Percentiles rank a stretch among this genome's conserved stretches.
phyloP scores from a whole-genome alignment of 2,797 vertebrate genomes.

The Lagorchestes hirsutus region DNA sequence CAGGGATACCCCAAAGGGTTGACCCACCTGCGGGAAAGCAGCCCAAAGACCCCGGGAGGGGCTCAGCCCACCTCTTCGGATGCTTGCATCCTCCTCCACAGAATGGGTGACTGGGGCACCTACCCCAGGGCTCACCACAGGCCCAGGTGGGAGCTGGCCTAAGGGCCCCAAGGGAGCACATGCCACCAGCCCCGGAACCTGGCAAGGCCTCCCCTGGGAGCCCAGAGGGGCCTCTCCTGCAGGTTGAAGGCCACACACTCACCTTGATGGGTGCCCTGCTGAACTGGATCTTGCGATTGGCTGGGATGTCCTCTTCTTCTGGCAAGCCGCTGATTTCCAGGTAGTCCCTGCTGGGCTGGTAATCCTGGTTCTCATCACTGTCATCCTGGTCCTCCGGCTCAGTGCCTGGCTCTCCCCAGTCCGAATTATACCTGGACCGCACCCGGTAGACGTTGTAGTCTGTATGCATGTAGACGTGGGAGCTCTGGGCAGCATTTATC shows the following conservation, averaged over 20 bases:
- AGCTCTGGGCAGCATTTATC: constrained; percentile 83
- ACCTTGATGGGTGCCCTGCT: constrained; percentile 96
- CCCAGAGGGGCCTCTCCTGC: too few relatives aligned
- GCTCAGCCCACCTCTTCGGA: too few relatives aligned
- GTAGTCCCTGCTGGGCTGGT: constrained; percentile 93
- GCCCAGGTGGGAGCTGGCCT: too few relatives aligned
- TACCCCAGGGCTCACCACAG: too few relatives aligned
- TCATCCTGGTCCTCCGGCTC: constrained; percentile 93
- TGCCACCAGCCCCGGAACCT: too few relatives aligned
- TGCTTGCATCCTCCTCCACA: too few relatives aligned
- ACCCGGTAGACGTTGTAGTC: constrained; percentile 93
- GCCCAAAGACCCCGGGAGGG: too few relatives aligned
- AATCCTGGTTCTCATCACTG: constrained; percentile 93
- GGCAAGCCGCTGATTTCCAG: constrained; percentile 94
- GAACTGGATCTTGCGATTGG: constrained; percentile 95
- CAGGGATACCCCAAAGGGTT: too few relatives aligned
- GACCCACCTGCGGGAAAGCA: too few relatives aligned
- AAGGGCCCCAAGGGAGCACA: too few relatives aligned
- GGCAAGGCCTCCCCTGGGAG: too few relatives aligned
- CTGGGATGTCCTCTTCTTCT: constrained; percentile 93
- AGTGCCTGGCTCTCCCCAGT: constrained; percentile 96
- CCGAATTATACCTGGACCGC: constrained; percentile 90
- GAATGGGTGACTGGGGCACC: too few relatives aligned
- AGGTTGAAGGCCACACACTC: constrained; percentile 76
- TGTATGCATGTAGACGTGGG: constrained; percentile 91